Base-by-base conservation (phyloP, 2,113 vertebrate genomes). In the Labeo catla region DNA sequence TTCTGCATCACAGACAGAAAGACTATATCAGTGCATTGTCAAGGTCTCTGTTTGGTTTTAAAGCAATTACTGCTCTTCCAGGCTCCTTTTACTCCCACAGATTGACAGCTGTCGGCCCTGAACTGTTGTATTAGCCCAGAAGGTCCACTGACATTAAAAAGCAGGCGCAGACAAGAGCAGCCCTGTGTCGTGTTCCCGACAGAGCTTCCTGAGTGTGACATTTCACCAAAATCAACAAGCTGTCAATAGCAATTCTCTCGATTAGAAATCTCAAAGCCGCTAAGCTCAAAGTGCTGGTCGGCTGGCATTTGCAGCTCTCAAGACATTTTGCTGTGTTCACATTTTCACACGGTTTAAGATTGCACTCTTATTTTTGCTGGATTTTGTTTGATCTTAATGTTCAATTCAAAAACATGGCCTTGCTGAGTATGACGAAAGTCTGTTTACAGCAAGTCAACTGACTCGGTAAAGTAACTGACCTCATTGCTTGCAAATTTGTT, bases 61-160 rank as follows among this genome's bases (percentile, higher is more conserved):
- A 88, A 85, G 59, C 61, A 84, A 79, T 86, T 84, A 84, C n/a
- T 43, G 34, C 73, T 68, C 34, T 85, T 86, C 73, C 54, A 45
- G 82, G 68, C 86, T 73, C 66, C 36, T 81, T 84, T 61, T 80
- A 84, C 68, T 59, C 63, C 16, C 83, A 76, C 50, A 65, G 61
- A 85, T 77, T 59, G 78, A 84, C 47, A 86, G 78, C 82, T 88
- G 88, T 89, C 86, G 45, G 66, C 59, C 78, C 43, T 68, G 50
- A 87, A 87, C 74, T 12, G 15, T 15, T 52, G 57, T 85, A 83
- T 87, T 89, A 85, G 85, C 66, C 77, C 52, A 74, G 84, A 74
- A 81, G 83, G 81, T 88, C 87, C 68, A 52, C 49, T 88, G 89
- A 89, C 87, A 91, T 91, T 85, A 90, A 90, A 90, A 84, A 86